Evolutionary conservation across 2,113 vertebrate species (phyloP).

Genomic region (Oreochromis tanganicae): DNA sequence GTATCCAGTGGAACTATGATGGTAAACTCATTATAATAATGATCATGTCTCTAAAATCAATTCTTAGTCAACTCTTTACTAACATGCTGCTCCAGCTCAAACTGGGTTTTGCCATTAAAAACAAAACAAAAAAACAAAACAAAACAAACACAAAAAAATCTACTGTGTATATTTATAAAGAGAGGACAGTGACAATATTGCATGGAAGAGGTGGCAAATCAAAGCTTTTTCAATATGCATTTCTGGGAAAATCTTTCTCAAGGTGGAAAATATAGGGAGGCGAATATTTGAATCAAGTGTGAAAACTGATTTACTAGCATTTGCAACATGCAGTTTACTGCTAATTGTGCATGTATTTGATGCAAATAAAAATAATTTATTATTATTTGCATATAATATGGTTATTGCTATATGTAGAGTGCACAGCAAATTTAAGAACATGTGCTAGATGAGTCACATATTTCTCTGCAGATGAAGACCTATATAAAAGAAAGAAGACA

Average conservation of each 20-base stretch:
- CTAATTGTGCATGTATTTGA: background rate
- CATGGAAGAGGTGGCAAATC: background rate
- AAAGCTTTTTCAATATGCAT: background rate
- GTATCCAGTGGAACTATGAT: background rate
- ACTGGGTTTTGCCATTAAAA: background rate
- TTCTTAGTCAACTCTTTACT: background rate
- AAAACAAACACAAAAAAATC: background rate
- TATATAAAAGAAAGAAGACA: background rate
- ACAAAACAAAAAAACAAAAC: background rate
- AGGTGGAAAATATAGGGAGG: background rate
- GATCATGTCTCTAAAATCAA: background rate
- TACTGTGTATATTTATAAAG: background rate
- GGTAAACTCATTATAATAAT: background rate
- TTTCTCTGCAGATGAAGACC: background rate
- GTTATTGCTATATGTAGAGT: background rate
- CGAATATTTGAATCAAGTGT: background rate
- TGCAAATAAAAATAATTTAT: background rate
- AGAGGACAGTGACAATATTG: background rate
- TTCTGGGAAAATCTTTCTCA: background rate
- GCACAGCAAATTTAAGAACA: background rate
- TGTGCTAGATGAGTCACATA: background rate
- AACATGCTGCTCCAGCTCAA: background rate
- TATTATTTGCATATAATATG: background rate
- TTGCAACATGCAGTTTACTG: background rate
- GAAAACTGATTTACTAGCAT: background rate